These are phyloP conservation scores for Sinocyclocheilus anophthalmus DNA, from an alignment of 2,113 vertebrate species.

Conservation along the genomic window DNA sequence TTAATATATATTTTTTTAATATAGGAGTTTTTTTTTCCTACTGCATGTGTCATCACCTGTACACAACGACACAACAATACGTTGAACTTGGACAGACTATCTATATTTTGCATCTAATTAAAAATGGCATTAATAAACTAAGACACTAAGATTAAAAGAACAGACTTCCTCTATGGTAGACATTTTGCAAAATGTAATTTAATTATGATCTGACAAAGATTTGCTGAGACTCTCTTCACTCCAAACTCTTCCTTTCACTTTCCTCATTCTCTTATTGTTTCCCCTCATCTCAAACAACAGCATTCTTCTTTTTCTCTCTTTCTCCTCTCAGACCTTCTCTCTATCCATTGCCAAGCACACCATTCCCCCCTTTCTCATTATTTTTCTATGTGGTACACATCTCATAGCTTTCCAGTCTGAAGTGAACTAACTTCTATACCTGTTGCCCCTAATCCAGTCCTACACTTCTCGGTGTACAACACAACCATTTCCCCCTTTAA, in stretches of 20 bases:
- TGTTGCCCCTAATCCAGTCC: slow-evolving; percentile 48
- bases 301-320: slow-evolving; percentile 33
- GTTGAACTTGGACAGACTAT: background rate
- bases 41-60: background rate
- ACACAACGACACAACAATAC: too few species aligned
- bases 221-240: background rate
- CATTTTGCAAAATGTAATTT: background rate
- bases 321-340: slow-evolving; percentile 17
- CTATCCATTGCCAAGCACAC: slow-evolving; percentile 30
- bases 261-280: slow-evolving; percentile 34
- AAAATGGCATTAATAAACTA: background rate
- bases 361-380: slow-evolving; percentile 23
- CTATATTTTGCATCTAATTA: background rate
- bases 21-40: background rate
- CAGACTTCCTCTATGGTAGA: background rate
- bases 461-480: slow-evolving; percentile 57
- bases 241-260: slow-evolving; percentile 29
- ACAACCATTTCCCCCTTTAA: slow-evolving; percentile 62
- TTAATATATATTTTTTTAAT: background rate
- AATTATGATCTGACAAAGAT: background rate
- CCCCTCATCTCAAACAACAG: slow-evolving; percentile 17
- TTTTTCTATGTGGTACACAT: slow-evolving; percentile 70
- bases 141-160: too few species aligned
- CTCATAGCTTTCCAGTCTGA: slow-evolving; percentile 71
- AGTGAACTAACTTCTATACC: slow-evolving; percentile 70